A percentile compares a stretch with the other conserved stretches of the same genome.
These are phyloP conservation scores for Lepidocyrtoides sp. DNA, from an alignment of 2,888 invertebrate species.

Conservation along the genomic window DNA sequence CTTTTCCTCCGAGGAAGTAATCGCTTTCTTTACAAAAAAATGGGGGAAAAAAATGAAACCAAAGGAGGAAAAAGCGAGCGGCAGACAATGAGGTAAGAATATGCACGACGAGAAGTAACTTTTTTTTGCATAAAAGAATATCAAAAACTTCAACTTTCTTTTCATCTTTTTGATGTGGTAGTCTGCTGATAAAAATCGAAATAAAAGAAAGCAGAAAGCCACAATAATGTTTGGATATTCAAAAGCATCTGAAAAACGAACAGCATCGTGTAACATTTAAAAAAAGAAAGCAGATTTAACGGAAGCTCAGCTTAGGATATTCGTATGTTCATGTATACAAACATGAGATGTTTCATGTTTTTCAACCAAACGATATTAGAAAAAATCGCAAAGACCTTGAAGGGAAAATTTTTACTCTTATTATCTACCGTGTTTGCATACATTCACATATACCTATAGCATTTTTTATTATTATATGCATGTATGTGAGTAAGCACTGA, in stretches of 20 bases:
- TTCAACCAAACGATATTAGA: background rate
- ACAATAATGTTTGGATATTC: background rate
- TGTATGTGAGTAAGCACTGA: too few relatives aligned
- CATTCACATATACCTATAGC: too few relatives aligned
- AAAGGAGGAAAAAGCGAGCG: background rate
- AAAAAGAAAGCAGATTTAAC: background rate
- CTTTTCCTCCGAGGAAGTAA: background rate
- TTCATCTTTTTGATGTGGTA: background rate
- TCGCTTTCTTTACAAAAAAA: background rate
- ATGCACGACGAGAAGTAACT: background rate
- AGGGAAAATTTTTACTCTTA: too few relatives aligned
- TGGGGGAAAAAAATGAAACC: background rate
- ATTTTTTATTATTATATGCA: too few relatives aligned
- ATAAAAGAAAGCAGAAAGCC: background rate
- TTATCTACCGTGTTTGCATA: background rate
- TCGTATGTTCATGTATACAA: background rate
- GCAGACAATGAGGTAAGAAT: background rate
- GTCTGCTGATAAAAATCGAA: background rate
- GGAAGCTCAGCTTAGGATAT: background rate
- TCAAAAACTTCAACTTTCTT: background rate
- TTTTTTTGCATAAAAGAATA: background rate
- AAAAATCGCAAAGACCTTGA: slow-evolving; percentile 8
- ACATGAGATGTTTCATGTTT: background rate
- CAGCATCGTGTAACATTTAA: background rate
- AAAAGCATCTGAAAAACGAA: background rate